Percentiles rank a stretch among this genome's conserved stretches.
Conservation (phyloP, 2,888 invertebrate genomes). For the Nineta flava region DNA sequence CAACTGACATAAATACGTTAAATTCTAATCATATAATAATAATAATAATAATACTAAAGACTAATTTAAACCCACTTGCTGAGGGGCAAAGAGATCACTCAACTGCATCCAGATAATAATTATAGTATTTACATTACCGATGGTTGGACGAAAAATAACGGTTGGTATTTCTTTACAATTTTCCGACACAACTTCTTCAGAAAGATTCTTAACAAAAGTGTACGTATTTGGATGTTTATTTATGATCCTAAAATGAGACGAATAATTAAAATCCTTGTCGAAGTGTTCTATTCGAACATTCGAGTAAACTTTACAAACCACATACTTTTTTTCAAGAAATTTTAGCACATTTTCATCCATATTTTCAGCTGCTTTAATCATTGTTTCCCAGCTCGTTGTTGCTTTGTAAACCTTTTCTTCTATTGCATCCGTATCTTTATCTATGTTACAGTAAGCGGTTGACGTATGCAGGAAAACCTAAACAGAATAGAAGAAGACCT, state of each 20-base stretch:
- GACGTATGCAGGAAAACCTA: slow-evolving; percentile 66
- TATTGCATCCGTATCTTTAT: slow-evolving; percentile 38
- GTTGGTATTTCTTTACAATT: slow-evolving; percentile 43
- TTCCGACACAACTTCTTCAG: slow-evolving; percentile 63
- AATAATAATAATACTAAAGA: too few relatives aligned
- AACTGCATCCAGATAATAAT: too few relatives aligned
- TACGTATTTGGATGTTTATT: slow-evolving; percentile 75
- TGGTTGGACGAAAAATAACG: slow-evolving; percentile 68
- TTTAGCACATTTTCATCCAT: slow-evolving; percentile 37
- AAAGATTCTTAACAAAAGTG: slow-evolving; percentile 75
- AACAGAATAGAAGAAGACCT: too few relatives aligned
- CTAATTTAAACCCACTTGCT: too few relatives aligned
- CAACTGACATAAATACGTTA: too few relatives aligned
- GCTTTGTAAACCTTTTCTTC: slow-evolving; percentile 63
- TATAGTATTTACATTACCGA: too few relatives aligned
- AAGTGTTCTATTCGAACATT: too few relatives aligned
- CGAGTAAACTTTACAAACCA: neutral
- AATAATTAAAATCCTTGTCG: neutral
- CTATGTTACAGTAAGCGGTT: slow-evolving; percentile 75
- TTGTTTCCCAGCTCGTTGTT: slow-evolving; percentile 48
- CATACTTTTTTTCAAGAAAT: slow-evolving; percentile 11
- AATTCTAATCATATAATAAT: too few relatives aligned
- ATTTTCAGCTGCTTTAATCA: slow-evolving; percentile 45
- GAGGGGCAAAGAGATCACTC: too few relatives aligned
- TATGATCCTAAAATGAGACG: slow-evolving; percentile 19